Base-by-base conservation (phyloP, 1,140 invertebrate species). In the Drosophila mayri region DNA sequence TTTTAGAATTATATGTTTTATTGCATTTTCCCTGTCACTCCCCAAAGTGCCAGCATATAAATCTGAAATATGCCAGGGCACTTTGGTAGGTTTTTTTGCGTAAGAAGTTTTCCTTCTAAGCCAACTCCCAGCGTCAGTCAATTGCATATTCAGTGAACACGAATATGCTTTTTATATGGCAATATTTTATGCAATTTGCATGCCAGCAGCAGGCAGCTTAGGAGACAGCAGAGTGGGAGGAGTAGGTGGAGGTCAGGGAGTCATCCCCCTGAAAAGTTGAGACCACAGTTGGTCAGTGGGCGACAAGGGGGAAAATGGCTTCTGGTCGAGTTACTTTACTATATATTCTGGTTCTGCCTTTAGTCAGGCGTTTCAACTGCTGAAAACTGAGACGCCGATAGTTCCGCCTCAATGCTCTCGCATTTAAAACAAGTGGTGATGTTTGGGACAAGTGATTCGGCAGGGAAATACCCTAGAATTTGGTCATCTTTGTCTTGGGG, bases 161-260 rank as follows among this genome's bases (percentile, higher is more conserved):
- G 80, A 90, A 84, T 90, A 80, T 81, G 84, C 80, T 87, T 78
- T 74, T 88, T 87, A 88, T 90, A 72, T 82, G 73, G 84, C 72
- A 71, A 87, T 87, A 88, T 90, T 87, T 88, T 88, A 90, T 87
- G 84, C 84, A 87, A 86, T 86, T 86, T 86, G 78, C 82, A 86
- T 82, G 79, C 61, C 74, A 68, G 44, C 75, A 80, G 65, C 68
- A 87, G 50, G 35, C 79, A 61, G 58, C 68, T 63, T 52, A 43
- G 61, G 38, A 52, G 49, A 0, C 6, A 12, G 37, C 30, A 0
- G 7, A 47, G 16, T 20, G 40, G 43, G 18, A 11, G 44, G 16
- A n/a, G 35, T n/a, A 54, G 46, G 4, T 47, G 37, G 38, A n/a
- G 37, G n/a, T 63, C 60, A 68, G 74, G 62, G 60, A 47, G 63